Percentiles rank a stretch among this genome's conserved stretches.
phyloP scores from a whole-genome alignment of 2,113 vertebrate genomes.

The Bagarius yarrelli region DNA sequence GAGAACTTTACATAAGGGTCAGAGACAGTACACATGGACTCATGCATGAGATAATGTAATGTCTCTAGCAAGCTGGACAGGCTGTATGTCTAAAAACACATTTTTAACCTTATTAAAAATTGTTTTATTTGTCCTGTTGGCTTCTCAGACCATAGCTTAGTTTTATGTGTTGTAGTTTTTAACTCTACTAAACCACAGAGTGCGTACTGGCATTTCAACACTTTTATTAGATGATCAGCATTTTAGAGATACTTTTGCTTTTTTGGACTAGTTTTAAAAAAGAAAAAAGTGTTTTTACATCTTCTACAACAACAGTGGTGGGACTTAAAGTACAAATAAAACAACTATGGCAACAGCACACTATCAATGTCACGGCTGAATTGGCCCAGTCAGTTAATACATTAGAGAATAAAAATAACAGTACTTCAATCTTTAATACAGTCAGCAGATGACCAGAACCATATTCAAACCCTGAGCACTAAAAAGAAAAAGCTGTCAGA shows the following conservation, averaged over 20 bases:
- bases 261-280: background rate
- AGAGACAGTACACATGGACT: no score
- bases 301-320: constrained; percentile 24
- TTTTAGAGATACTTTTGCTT: background rate
- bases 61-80: background rate
- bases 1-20: no score
- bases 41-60: no score
- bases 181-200: background rate
- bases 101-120: no score
- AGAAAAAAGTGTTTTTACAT: background rate
- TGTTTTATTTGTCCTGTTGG: no score
- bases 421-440: no score
- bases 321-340: constrained; percentile 20
- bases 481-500: background rate
- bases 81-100: background rate
- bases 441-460: background rate
- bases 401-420: background rate
- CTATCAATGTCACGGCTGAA: constrained; percentile 13
- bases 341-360: constrained; percentile 18
- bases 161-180: constrained; percentile 1
- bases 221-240: background rate
- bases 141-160: no score
- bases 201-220: background rate
- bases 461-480: background rate
- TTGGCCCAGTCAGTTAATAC: background rate